Percentiles rank a stretch among this genome's conserved stretches.
Conservation (phyloP, 2,797 vertebrate species). For the Gobio occitaniae region DNA sequence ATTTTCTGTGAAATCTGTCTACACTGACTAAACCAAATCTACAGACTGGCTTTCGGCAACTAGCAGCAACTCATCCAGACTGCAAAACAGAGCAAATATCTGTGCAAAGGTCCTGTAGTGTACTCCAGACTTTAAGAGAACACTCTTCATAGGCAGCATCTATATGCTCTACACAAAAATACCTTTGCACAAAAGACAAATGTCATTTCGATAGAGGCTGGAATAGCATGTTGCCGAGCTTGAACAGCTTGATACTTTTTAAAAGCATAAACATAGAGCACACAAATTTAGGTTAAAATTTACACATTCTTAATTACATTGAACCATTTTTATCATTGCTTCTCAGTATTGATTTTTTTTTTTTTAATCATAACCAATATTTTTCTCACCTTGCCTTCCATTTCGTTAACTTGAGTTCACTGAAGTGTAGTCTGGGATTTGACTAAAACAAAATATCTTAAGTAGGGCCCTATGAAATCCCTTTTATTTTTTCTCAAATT, state of each 20-base stretch:
- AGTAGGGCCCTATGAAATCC: too few species aligned
- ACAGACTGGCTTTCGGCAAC: not conserved
- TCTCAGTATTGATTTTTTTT: not conserved
- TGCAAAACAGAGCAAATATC: not conserved
- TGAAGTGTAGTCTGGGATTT: conserved; percentile 4
- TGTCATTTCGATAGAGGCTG: not conserved
- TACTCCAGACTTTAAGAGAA: not conserved
- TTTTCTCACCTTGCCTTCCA: too few species aligned
- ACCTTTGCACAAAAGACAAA: not conserved
- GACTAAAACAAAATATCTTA: not conserved
- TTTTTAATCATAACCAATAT: not conserved
- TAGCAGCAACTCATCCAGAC: not conserved
- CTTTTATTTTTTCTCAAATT: too few species aligned
- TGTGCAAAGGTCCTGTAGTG: not conserved
- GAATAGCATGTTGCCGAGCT: not conserved
- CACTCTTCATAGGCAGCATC: not conserved
- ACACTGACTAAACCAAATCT: not conserved
- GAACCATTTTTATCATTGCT: not conserved
- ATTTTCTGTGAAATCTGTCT: not conserved
- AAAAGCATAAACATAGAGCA: not conserved
- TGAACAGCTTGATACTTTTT: not conserved
- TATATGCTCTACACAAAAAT: not conserved
- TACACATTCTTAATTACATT: not conserved
- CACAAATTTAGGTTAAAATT: not conserved
- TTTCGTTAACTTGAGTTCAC: not conserved